Base-by-base conservation (phyloP, 2,797 vertebrate species). In the Cuniculus paca region DNA sequence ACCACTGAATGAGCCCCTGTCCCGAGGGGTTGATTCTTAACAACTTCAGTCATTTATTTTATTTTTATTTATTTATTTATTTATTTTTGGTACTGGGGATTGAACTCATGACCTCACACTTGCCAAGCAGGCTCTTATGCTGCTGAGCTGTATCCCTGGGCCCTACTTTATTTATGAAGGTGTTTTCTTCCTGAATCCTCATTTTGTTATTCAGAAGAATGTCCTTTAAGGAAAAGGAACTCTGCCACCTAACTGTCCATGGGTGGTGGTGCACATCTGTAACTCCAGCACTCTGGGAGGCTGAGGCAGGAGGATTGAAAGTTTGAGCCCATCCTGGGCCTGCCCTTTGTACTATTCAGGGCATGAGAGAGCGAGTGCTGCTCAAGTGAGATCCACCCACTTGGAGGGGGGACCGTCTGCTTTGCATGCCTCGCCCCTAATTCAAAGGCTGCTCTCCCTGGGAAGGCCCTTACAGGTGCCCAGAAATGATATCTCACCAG, bases 181-280 rank as follows among this genome's bases (percentile, higher is more conserved):
- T 17, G 5, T 24, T 48, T 58, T 12, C 36, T 20, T 34, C 0
- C 12, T 4, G n/a, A 58, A n/a, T 10, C 48, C 24, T 0, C 4
- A 3, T 22, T 34, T 34, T 52, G 48, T 78, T 78, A 78, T 78
- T 78, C 5, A 48, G 77, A 34, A 65, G 39, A 28, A 16, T 2
- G 10, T 26, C 0, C 1, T 50, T 50, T 5, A 61, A 93, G 54
- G 54, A 45, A 72, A 31, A 13, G n/a, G 2, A 54, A 7, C 13
- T 22, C 12, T 36, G 74, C 68, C 22, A 1, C 61, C 13, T 34
- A 10, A 13, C 19, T 7, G 52, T 2, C 34, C 42, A 1, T 0
- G 0, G 70, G 52, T 0, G 5, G 24, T 22, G 36, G 36, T 11
- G 5, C 70, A 74, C 39, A 28, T 13, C 72, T 28, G 20, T 45